Evolutionary conservation across 2,888 invertebrate genomes (phyloP).

Genomic region (Zeuzera pyrina): DNA sequence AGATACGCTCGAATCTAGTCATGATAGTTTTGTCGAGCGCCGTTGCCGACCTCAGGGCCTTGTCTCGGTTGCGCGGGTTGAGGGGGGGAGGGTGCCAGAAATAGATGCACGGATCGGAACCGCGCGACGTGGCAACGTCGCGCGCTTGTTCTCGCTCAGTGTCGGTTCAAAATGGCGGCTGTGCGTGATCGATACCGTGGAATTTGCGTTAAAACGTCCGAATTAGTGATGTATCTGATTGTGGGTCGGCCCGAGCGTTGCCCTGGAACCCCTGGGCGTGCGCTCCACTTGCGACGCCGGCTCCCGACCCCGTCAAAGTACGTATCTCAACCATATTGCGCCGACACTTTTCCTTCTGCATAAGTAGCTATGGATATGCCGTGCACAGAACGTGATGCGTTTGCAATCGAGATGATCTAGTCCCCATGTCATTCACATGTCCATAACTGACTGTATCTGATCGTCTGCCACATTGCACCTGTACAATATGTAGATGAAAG

Average conservation of each 20-base stretch:
- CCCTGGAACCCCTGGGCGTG: slow-evolving; percentile 54
- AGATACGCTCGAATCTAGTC: slow-evolving; percentile 39
- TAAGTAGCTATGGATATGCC: slow-evolving; percentile 50
- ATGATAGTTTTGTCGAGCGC: slow-evolving; percentile 57
- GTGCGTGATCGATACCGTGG: slow-evolving; percentile 72
- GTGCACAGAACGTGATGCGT: slow-evolving; percentile 22
- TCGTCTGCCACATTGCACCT: slow-evolving; percentile 20
- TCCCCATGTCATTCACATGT: slow-evolving; percentile 33
- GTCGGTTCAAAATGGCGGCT: slow-evolving; percentile 71
- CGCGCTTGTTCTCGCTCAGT: slow-evolving; percentile 64
- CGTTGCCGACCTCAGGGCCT: slow-evolving; percentile 53
- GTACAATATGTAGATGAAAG: slow-evolving; percentile 27
- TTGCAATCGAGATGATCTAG: slow-evolving; percentile 37
- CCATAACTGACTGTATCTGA: slow-evolving; percentile 33
- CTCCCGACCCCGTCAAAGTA: slow-evolving; percentile 63
- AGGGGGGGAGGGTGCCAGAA: slow-evolving; percentile 54
- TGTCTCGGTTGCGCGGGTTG: slow-evolving; percentile 25
- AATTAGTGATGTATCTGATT: slow-evolving; percentile 63
- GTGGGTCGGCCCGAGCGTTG: slow-evolving; percentile 63
- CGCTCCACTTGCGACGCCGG: slow-evolving; percentile 47
- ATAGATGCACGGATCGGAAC: slow-evolving; percentile 66
- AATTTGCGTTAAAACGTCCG: slow-evolving; percentile 62
- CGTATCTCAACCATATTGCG: slow-evolving; percentile 68
- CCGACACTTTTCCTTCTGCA: slow-evolving; percentile 49
- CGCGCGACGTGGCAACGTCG: slow-evolving; percentile 65